Conservation (phyloP, 2,888 invertebrate genomes). For the Busseola fusca region DNA sequence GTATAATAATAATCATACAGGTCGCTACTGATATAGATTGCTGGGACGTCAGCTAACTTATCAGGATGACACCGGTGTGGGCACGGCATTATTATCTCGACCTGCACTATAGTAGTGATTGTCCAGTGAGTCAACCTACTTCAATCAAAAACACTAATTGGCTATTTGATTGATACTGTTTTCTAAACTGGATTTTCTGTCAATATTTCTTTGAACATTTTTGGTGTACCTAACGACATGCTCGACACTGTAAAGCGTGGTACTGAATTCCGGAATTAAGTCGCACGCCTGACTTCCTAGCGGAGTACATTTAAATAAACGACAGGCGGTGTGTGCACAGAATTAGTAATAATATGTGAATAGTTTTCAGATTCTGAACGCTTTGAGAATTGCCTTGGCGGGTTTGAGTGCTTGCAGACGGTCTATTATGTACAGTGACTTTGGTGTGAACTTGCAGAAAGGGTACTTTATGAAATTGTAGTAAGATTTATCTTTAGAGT, state of each 20-base stretch:
- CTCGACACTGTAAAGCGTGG: conserved; percentile 37
- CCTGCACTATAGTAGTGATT: neutral
- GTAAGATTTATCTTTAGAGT: conserved; percentile 20
- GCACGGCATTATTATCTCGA: neutral
- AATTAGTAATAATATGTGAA: conserved; percentile 66
- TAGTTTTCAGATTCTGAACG: conserved; percentile 57
- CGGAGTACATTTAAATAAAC: conserved; percentile 71
- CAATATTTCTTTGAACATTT: conserved; percentile 11
- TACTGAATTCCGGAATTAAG: conserved; percentile 68
- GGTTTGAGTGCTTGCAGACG: conserved; percentile 41
- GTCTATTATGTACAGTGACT: conserved; percentile 26
- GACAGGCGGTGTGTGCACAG: conserved; percentile 64
- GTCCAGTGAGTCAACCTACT: neutral
- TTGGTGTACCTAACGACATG: conserved; percentile 10
- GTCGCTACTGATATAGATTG: too few species aligned
- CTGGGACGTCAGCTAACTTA: too few species aligned
- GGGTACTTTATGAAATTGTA: conserved; percentile 34
- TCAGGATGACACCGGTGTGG: too few species aligned
- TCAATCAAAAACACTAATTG: neutral
- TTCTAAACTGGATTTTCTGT: neutral
- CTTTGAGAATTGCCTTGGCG: conserved; percentile 46
- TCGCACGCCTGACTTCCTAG: conserved; percentile 68
- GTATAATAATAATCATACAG: too few species aligned
- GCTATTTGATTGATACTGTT: neutral
- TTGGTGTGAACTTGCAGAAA: conserved; percentile 8